Conservation (phyloP, 1,140 invertebrate genomes). For the Hylyphantes graminicola region DNA sequence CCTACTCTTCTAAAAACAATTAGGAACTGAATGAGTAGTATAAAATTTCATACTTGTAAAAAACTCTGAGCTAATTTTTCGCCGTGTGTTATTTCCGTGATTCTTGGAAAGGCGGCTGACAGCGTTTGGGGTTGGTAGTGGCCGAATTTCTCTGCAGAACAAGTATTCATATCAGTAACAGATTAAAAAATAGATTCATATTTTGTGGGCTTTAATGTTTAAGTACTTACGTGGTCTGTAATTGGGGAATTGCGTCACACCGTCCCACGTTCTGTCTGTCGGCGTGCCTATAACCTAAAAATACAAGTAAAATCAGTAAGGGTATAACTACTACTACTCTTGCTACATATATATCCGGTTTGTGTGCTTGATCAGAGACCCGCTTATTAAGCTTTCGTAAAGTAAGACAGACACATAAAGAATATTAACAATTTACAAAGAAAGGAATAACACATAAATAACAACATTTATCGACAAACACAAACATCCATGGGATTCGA, state of each 20-base stretch:
- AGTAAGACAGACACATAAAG: no score
- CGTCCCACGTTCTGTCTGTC: slow-evolving; percentile 72
- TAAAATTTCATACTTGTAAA: slow-evolving; percentile 73
- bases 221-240: slow-evolving; percentile 74
- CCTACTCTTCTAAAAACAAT: no score
- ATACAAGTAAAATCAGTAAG: neutral
- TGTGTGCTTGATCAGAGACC: no score
- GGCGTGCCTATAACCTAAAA: slow-evolving; percentile 73
- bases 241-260: slow-evolving; percentile 85
- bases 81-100: slow-evolving; percentile 87
- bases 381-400: no score
- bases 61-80: slow-evolving; percentile 87
- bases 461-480: no score
- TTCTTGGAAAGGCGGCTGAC: slow-evolving; percentile 85
- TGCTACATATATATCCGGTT: no score
- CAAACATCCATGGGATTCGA: no score
- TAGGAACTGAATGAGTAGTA: no score
- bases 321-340: no score
- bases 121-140: slow-evolving; percentile 82
- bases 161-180: neutral
- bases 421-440: no score
- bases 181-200: neutral
- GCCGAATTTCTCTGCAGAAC: slow-evolving; percentile 77
- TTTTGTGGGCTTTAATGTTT: neutral
- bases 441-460: no score